These are phyloP conservation scores for Lynx canadensis DNA, from an alignment of 2,113 vertebrate species.

Conservation along the genomic window DNA sequence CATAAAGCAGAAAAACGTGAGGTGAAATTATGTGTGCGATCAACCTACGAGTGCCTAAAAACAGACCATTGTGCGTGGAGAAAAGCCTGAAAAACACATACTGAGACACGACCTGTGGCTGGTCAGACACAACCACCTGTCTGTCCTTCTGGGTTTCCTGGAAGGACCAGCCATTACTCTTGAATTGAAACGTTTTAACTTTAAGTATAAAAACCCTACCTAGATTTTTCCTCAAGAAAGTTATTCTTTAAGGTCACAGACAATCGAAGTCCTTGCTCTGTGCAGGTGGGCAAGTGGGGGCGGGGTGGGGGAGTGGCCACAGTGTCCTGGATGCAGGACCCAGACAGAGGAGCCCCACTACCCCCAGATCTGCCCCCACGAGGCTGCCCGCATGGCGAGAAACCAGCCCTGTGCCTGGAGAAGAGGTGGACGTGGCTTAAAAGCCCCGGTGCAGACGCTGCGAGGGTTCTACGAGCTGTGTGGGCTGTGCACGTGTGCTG, in stretches of 20 bases:
- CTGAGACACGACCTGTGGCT: fast-evolving
- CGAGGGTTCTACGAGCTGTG: not conserved
- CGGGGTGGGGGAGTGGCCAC: no score
- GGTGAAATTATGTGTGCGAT: fast-evolving
- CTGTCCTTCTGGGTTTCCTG: not conserved
- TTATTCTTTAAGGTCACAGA: not conserved
- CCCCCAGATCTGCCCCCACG: fast-evolving
- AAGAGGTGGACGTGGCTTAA: fast-evolving
- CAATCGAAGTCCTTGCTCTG: not conserved
- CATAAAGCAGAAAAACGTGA: no score
- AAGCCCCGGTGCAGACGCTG: fast-evolving
- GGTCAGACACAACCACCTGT: fast-evolving
- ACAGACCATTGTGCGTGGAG: fast-evolving
- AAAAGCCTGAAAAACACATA: fast-evolving
- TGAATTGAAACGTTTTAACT: not conserved
- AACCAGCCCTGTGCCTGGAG: not conserved
- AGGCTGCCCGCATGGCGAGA: fast-evolving
- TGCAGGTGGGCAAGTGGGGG: no score
- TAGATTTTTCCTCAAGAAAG: not conserved
- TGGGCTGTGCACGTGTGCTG: fast-evolving
- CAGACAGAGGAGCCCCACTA: not conserved
- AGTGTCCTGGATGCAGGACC: not conserved
- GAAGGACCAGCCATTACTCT: not conserved
- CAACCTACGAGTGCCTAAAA: not conserved
- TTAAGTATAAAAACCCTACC: not conserved